These are phyloP conservation scores for Nannoperca obscura DNA, from an alignment of 2,797 vertebrate species.

Conservation along the genomic window DNA sequence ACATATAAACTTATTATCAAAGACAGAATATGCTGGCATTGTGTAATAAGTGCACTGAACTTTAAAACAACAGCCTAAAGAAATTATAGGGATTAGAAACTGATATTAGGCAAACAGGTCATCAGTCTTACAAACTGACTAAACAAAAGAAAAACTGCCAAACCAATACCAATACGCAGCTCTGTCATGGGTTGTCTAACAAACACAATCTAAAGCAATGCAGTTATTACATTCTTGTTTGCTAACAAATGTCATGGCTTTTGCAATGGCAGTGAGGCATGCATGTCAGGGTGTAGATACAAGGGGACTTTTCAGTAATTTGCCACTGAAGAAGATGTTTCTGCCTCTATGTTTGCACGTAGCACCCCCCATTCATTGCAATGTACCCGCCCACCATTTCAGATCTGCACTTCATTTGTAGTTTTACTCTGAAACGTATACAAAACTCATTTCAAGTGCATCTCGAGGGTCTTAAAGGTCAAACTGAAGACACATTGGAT, in stretches of 20 bases:
- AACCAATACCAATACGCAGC: constrained; percentile 22
- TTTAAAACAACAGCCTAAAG: neutral
- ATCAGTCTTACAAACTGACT: neutral
- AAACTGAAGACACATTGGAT: constrained; percentile 44
- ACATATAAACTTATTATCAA: neutral
- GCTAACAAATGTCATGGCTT: neutral
- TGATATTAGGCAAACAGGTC: neutral
- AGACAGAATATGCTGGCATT: neutral
- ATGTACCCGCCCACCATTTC: neutral
- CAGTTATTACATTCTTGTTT: neutral
- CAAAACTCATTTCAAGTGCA: neutral
- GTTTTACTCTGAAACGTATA: neutral
- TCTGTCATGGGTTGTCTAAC: neutral
- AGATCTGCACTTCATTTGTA: neutral
- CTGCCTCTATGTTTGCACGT: neutral
- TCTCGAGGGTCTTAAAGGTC: constrained; percentile 48
- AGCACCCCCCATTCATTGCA: neutral
- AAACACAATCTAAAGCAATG: neutral
- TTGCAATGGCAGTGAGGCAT: neutral
- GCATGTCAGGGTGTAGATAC: neutral
- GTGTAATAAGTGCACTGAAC: neutral
- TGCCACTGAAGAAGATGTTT: neutral
- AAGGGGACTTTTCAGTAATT: neutral
- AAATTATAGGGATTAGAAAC: neutral
- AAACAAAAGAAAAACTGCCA: constrained; percentile 18